Percentiles rank a stretch among this genome's conserved stretches.
Conservation (phyloP, 2,113 vertebrate species). For the Eulemur macaco region DNA sequence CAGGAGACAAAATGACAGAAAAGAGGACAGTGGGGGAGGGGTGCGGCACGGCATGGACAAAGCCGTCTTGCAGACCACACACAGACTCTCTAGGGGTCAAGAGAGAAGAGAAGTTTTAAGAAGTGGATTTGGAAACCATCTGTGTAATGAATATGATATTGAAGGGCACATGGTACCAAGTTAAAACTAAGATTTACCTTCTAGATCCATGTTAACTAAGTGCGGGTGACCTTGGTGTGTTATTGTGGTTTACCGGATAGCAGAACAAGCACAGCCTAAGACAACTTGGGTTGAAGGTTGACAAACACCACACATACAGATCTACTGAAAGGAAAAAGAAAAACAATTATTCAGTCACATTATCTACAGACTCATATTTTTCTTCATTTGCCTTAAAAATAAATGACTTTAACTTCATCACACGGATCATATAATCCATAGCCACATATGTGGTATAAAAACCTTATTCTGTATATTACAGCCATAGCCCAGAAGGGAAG, state of each 20-base stretch:
- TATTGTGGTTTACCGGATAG: not conserved
- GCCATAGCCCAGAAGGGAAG: not conserved
- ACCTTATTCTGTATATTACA: not conserved
- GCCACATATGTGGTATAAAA: not conserved
- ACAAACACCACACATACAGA: not conserved
- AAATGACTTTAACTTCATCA: not conserved
- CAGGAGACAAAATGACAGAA: not conserved
- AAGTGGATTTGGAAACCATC: not conserved
- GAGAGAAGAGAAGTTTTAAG: not conserved
- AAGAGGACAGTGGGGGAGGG: not conserved
- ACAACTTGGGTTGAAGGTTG: not conserved
- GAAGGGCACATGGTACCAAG: not conserved
- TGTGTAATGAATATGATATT: not conserved
- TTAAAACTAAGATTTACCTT: not conserved
- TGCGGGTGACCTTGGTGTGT: not conserved
- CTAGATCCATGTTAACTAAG: not conserved
- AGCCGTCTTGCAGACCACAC: not conserved
- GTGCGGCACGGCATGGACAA: not conserved
- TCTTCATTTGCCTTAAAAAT: constrained; percentile 45
- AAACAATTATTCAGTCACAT: not conserved
- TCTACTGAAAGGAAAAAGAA: not conserved
- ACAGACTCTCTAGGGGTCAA: not conserved
- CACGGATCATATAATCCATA: not conserved
- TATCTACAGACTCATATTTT: not conserved
- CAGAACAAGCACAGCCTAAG: not conserved